Evolutionary conservation across 1,140 invertebrate species (phyloP).

Genomic region (Lutraria rhynchaena): DNA sequence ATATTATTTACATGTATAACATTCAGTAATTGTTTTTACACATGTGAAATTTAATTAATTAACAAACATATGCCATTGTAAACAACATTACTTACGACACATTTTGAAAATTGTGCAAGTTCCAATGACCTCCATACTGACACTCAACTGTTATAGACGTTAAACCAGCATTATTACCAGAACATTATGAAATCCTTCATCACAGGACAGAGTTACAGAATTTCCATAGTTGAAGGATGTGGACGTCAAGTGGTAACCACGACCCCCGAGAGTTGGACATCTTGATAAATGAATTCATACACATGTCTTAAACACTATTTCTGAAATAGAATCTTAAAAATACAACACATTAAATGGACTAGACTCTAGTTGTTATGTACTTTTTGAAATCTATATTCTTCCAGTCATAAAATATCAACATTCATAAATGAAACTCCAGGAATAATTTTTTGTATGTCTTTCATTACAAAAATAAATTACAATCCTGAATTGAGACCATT

Average conservation of each 20-base stretch:
- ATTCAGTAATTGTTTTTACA: too few species aligned
- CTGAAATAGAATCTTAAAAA: neutral
- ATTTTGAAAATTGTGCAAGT: constrained; percentile 10
- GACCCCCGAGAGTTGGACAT: constrained; percentile 12
- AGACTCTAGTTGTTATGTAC: too few species aligned
- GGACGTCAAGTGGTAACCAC: neutral
- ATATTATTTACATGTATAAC: too few species aligned
- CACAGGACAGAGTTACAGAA: constrained; percentile 34
- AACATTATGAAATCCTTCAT: constrained; percentile 26
- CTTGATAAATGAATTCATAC: constrained; percentile 11
- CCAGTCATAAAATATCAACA: too few species aligned
- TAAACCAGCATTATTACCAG: neutral
- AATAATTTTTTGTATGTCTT: too few species aligned
- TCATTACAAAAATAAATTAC: too few species aligned
- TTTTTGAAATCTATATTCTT: too few species aligned
- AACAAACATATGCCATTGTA: too few species aligned
- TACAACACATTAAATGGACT: neutral
- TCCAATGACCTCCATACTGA: constrained; percentile 44
- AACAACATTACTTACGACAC: constrained; percentile 39
- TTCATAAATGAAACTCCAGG: too few species aligned
- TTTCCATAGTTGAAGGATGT: constrained; percentile 29
- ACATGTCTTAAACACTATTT: neutral
- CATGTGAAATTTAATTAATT: too few species aligned
- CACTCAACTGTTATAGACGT: constrained; percentile 25
- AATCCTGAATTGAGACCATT: too few species aligned